Conservation (phyloP, 2,113 vertebrate species). For the Menidia beryllina region DNA sequence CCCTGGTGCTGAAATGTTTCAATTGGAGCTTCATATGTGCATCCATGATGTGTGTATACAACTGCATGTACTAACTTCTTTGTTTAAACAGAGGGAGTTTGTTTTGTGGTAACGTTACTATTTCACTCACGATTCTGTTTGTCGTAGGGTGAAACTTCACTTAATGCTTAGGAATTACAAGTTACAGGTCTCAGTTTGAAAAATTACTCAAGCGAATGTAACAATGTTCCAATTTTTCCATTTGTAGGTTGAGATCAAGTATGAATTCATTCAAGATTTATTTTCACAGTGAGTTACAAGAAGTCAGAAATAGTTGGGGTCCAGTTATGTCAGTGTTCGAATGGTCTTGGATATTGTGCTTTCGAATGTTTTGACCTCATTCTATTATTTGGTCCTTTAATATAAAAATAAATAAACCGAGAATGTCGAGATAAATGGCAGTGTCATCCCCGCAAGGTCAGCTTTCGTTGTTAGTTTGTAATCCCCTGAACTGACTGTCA, state of each 20-base stretch:
- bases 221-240: too few species aligned
- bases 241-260: too few species aligned
- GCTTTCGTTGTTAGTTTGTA: conserved; percentile 47
- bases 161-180: not conserved
- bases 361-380: conserved; percentile 8
- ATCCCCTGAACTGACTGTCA: conserved; percentile 36
- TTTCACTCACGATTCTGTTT: too few species aligned
- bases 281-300: too few species aligned
- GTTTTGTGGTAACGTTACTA: too few species aligned
- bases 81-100: too few species aligned
- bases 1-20: too few species aligned
- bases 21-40: too few species aligned
- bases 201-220: not conserved
- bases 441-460: conserved; percentile 49
- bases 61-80: too few species aligned
- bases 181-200: not conserved
- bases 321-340: not conserved
- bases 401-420: conserved; percentile 13
- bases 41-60: too few species aligned
- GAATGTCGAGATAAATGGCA: conserved; percentile 41
- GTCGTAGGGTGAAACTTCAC: not conserved
- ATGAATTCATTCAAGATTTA: too few species aligned
- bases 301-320: too few species aligned
- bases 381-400: not conserved
- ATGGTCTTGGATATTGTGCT: not conserved